Percentiles rank a stretch among this genome's conserved stretches.
phyloP scores from a whole-genome alignment of 2,888 invertebrate species.

The Microdon myrmicae region DNA sequence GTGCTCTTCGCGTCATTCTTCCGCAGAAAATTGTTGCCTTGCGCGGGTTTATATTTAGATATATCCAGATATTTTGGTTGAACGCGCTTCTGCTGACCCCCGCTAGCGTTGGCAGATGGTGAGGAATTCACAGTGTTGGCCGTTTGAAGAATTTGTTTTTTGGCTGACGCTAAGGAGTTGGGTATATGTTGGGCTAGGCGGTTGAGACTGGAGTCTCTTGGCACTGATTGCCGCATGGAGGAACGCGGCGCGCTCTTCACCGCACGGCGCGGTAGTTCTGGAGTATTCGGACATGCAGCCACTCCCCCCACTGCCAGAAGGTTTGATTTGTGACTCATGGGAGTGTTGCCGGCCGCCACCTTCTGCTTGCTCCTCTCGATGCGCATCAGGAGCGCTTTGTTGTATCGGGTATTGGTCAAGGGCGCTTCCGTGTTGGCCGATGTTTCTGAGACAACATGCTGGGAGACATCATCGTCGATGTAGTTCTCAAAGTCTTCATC shows the following conservation, averaged over 20 bases:
- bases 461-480: slow-evolving; percentile 55
- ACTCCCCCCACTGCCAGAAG: slow-evolving; percentile 56
- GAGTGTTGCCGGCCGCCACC: slow-evolving; percentile 54
- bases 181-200: slow-evolving; percentile 65
- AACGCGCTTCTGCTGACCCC: slow-evolving; percentile 60
- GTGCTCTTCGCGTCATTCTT: slow-evolving; percentile 70
- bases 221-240: slow-evolving; percentile 64
- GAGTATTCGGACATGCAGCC: slow-evolving; percentile 70
- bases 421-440: slow-evolving; percentile 52
- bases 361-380: slow-evolving; percentile 66
- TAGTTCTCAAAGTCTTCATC: slow-evolving; percentile 57
- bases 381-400: slow-evolving; percentile 78
- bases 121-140: slow-evolving; percentile 54
- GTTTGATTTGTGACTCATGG: slow-evolving; percentile 21
- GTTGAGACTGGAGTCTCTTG: slow-evolving; percentile 65
- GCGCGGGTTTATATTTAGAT: slow-evolving; percentile 71
- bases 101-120: no score
- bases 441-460: slow-evolving; percentile 24
- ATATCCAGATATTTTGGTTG: slow-evolving; percentile 72
- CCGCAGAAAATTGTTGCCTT: slow-evolving; percentile 68
- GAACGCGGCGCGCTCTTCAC: slow-evolving; percentile 60
- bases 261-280: slow-evolving; percentile 68
- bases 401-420: slow-evolving; percentile 73
- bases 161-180: slow-evolving; percentile 65
- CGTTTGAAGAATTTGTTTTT: slow-evolving; percentile 65